phyloP scores from a whole-genome alignment of 2,888 invertebrate genomes.

The Melangyna quadrimaculata region DNA sequence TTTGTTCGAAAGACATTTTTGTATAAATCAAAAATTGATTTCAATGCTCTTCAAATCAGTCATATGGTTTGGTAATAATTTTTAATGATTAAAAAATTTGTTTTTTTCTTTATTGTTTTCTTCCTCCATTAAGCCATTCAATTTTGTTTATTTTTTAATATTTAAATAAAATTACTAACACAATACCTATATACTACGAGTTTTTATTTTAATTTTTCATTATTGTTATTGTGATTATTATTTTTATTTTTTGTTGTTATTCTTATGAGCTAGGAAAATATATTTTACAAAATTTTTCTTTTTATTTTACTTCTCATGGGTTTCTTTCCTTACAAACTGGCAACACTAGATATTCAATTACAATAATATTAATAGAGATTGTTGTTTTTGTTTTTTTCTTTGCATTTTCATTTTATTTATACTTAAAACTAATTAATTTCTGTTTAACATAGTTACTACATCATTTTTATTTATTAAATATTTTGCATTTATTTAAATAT shows the following conservation, averaged over 20 bases:
- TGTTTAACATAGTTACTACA: slow-evolving; percentile 69
- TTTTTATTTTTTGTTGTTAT: slow-evolving; percentile 36
- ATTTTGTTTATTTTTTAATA: slow-evolving; percentile 16
- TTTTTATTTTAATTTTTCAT: slow-evolving; percentile 37
- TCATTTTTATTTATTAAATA: slow-evolving; percentile 34
- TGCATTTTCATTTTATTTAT: slow-evolving; percentile 25
- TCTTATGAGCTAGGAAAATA: slow-evolving; percentile 70
- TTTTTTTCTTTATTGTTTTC: slow-evolving; percentile 33
- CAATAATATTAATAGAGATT: slow-evolving; percentile 61
- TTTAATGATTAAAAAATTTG: slow-evolving; percentile 48
- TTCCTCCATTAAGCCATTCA: slow-evolving; percentile 29
- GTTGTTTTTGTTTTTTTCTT: slow-evolving; percentile 36
- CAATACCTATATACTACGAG: slow-evolving; percentile 66
- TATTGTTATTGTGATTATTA: slow-evolving; percentile 13
- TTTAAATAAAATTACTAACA: slow-evolving; percentile 72
- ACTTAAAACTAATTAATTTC: slow-evolving; percentile 69
- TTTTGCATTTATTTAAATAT: slow-evolving; percentile 60
- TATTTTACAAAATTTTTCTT: slow-evolving; percentile 69
- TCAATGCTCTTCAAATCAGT: slow-evolving; percentile 67
- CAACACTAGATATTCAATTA: slow-evolving; percentile 70
- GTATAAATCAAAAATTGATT: slow-evolving; percentile 59
- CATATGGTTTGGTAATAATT: slow-evolving; percentile 46
- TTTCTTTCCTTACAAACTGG: slow-evolving; percentile 63
- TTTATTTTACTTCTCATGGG: slow-evolving; percentile 24
- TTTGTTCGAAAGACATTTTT: slow-evolving; percentile 47